These are phyloP conservation scores for Brenthis hecate DNA, from an alignment of 2,888 invertebrate species.

Conservation along the genomic window DNA sequence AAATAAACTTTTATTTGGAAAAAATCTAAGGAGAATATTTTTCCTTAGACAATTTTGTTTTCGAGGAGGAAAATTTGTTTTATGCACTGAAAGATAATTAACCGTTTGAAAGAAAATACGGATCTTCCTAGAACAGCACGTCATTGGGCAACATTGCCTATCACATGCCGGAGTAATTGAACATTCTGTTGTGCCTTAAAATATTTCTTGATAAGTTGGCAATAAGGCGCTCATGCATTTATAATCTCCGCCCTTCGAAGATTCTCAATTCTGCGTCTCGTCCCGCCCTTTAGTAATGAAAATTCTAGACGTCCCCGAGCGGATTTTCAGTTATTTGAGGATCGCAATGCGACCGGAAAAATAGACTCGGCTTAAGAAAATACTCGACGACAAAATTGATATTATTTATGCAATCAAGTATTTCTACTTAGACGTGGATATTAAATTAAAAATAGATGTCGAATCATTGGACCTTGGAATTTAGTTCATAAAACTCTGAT, in stretches of 20 bases:
- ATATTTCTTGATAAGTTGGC: conserved; percentile 59
- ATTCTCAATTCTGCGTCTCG: conserved; percentile 46
- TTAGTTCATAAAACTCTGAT: too few species aligned
- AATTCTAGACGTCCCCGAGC: conserved; percentile 62
- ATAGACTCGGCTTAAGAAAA: conserved; percentile 41
- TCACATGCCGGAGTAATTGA: conserved; percentile 64
- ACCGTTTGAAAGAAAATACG: conserved; percentile 50
- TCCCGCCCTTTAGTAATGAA: conserved; percentile 54
- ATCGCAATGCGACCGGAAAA: conserved; percentile 49
- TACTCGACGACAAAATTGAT: conserved; percentile 38
- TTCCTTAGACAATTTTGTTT: conserved; percentile 11
- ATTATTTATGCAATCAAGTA: conserved; percentile 31
- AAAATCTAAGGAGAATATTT: not conserved
- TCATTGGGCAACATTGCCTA: conserved; percentile 45
- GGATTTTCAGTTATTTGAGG: conserved; percentile 56
- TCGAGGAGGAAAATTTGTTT: conserved; percentile 43
- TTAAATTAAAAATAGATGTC: conserved; percentile 18
- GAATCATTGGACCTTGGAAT: not conserved
- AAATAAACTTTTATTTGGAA: not conserved
- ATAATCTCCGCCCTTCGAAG: conserved; percentile 53
- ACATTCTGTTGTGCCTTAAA: conserved; percentile 61
- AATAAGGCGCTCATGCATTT: conserved; percentile 56
- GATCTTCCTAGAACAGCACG: conserved; percentile 54
- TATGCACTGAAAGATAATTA: conserved; percentile 49
- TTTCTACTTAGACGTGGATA: conserved; percentile 8